A percentile compares a stretch with the other conserved stretches of the same genome.
Evolutionary conservation across 2,888 invertebrate genomes (phyloP).

Genomic region (Tridacna crocea): DNA sequence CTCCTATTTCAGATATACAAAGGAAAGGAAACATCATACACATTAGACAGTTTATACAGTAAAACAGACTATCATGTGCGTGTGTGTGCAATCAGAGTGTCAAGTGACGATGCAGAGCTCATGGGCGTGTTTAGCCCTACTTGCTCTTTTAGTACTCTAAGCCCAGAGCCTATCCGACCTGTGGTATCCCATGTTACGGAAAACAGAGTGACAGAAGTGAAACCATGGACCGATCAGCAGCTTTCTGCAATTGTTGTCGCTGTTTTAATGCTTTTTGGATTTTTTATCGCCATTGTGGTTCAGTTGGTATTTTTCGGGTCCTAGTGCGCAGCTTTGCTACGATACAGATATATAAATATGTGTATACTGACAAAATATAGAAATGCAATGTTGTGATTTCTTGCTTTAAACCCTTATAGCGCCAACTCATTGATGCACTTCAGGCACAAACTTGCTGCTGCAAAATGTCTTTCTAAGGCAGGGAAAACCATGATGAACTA

Average conservation of each 20-base stretch:
- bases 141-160: constrained; percentile 87
- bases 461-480: too few species aligned
- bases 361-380: background rate
- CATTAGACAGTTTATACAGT: constrained; percentile 88
- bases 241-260: constrained; percentile 88
- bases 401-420: background rate
- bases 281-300: constrained; percentile 87
- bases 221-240: constrained; percentile 87
- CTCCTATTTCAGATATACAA: constrained; percentile 84
- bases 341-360: background rate
- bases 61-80: constrained; percentile 91
- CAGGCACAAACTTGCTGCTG: too few species aligned
- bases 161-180: constrained; percentile 74
- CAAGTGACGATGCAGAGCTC: constrained; percentile 86
- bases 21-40: constrained; percentile 85
- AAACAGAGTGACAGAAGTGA: constrained; percentile 67
- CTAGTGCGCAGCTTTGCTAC: constrained; percentile 8
- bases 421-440: background rate
- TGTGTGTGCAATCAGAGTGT: constrained; percentile 90
- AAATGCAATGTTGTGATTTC: constrained; percentile 21
- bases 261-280: constrained; percentile 87
- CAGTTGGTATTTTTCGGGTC: constrained; percentile 82
- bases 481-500: too few species aligned
- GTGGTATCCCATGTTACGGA: constrained; percentile 57
- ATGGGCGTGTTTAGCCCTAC: constrained; percentile 90